Conservation (phyloP, 2,888 invertebrate species). For the Nudaria mundana region DNA sequence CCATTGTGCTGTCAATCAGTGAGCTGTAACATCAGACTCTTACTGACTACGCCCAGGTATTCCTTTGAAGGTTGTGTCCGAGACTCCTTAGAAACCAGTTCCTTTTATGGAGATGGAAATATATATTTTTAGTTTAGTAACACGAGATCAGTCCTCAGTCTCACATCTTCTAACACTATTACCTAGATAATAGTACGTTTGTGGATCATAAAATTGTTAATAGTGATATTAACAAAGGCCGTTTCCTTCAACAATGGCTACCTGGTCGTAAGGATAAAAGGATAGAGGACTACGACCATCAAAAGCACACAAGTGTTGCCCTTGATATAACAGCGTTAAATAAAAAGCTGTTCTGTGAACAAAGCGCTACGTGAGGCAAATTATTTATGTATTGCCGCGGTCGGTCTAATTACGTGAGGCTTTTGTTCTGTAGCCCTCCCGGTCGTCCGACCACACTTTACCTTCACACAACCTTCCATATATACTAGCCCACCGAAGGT, state of each 20-base stretch:
- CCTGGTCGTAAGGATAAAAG: constrained; percentile 53
- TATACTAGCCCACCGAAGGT: constrained; percentile 38
- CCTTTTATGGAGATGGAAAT: too few relatives aligned
- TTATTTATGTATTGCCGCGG: constrained; percentile 79
- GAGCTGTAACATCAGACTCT: too few relatives aligned
- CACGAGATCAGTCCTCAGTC: too few relatives aligned
- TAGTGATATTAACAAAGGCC: constrained; percentile 41
- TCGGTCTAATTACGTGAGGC: constrained; percentile 77
- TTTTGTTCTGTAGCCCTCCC: constrained; percentile 69
- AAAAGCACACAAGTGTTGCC: constrained; percentile 70
- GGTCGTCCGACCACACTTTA: constrained; percentile 50
- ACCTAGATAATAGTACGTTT: constrained; percentile 27
- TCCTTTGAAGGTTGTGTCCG: too few relatives aligned
- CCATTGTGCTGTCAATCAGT: too few relatives aligned
- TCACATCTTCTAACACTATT: too few relatives aligned
- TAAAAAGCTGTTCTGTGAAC: constrained; percentile 74
- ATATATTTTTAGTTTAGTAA: too few relatives aligned
- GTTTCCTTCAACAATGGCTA: constrained; percentile 30
- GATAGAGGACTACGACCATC: constrained; percentile 61
- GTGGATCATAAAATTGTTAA: constrained; percentile 32
- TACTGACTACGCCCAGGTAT: too few relatives aligned
- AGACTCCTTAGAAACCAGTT: too few relatives aligned
- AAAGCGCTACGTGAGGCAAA: constrained; percentile 79
- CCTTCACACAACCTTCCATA: constrained; percentile 46
- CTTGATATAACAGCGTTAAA: constrained; percentile 74